phyloP scores from a whole-genome alignment of 2,888 invertebrate genomes.

The Phymatocera aterrima region DNA sequence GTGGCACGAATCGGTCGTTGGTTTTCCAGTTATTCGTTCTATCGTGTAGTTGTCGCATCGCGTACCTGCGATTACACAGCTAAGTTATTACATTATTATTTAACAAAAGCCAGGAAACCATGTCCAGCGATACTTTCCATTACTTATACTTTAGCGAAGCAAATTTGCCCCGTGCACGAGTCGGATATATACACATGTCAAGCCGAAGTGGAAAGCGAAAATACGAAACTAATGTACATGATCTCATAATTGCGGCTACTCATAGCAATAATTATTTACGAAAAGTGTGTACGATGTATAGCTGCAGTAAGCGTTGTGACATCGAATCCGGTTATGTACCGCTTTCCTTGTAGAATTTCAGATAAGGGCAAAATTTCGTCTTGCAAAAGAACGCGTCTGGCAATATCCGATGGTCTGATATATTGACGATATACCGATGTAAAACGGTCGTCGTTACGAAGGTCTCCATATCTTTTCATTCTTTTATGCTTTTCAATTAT shows the following conservation, averaged over 20 bases:
- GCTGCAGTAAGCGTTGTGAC: not conserved
- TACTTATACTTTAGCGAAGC: not conserved
- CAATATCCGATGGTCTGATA: not conserved
- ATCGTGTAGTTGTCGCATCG: constrained; percentile 76
- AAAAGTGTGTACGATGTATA: not conserved
- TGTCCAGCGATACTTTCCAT: not conserved
- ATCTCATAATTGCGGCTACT: not conserved
- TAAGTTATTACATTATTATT: not conserved
- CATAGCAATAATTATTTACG: not conserved
- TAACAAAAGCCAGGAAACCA: too few species aligned
- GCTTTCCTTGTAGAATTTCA: not conserved
- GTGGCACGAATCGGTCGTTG: constrained; percentile 73
- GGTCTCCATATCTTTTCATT: too few species aligned
- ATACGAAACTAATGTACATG: not conserved
- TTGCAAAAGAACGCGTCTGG: not conserved
- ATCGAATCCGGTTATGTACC: not conserved
- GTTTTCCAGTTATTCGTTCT: constrained; percentile 74
- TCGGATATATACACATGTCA: not conserved
- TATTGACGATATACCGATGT: not conserved
- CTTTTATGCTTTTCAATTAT: too few species aligned
- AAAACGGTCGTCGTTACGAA: too few species aligned
- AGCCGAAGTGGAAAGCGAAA: not conserved
- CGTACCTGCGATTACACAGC: constrained; percentile 60
- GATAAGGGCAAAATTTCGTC: not conserved
- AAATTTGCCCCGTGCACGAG: not conserved